Evolutionary conservation across 30 jellyfish, hydroid and myxozoan genomes (phyloP).

Genomic region (Aurelia aurita): DNA sequence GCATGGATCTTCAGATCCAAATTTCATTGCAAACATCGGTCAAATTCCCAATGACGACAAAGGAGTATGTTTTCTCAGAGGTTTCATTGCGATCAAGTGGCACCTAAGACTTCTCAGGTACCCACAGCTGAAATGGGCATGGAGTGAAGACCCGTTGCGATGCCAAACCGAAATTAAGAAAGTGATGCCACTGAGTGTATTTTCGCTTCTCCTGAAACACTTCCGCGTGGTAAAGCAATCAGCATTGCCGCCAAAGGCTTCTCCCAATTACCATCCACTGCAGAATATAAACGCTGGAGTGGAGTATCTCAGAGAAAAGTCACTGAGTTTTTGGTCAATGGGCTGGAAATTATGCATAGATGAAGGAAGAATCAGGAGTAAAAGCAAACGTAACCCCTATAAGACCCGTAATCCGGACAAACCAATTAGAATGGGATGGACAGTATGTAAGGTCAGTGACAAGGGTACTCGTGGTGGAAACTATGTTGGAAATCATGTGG

Average conservation of each 20-base stretch:
- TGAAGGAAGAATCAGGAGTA: no score
- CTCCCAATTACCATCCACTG: slow-evolving; percentile 7
- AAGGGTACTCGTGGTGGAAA: no score
- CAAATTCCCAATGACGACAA: neutral
- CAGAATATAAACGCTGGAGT: slow-evolving; percentile 24
- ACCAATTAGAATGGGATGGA: no score
- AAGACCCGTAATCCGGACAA: no score
- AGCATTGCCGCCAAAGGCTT: neutral
- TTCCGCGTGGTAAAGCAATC: neutral
- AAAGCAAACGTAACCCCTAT: no score
- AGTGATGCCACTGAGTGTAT: neutral
- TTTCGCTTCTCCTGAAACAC: slow-evolving; percentile 1
- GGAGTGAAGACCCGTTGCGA: neutral
- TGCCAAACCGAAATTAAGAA: slow-evolving; percentile 9
- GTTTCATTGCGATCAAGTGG: neutral
- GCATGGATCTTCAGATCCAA: neutral
- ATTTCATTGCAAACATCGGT: neutral
- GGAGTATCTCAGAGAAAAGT: no score
- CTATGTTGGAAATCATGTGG: no score
- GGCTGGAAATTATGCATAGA: no score
- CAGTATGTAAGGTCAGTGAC: no score
- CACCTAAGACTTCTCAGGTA: neutral
- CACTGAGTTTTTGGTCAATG: no score
- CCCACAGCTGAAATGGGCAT: no score
- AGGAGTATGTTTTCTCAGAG: no score